These are phyloP conservation scores for Slavum lentiscoides DNA, from an alignment of 2,888 invertebrate genomes.

Conservation along the genomic window DNA sequence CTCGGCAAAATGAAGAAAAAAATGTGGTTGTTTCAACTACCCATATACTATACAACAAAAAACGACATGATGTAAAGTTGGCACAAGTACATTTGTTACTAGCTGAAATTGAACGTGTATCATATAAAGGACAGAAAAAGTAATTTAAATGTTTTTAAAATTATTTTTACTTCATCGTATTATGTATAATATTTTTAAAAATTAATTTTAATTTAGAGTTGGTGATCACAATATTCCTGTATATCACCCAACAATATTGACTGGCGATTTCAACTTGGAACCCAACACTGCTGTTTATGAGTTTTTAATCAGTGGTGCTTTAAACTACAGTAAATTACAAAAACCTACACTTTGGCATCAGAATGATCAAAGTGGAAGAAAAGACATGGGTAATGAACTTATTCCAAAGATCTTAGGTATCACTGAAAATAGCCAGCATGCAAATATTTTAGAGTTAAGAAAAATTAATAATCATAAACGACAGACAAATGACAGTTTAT, in stretches of 20 bases:
- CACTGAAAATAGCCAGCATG: slow-evolving; percentile 62
- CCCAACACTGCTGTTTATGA: slow-evolving; percentile 65
- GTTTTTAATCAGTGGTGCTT: slow-evolving; percentile 56
- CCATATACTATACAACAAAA: slow-evolving; percentile 91
- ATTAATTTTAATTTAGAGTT: slow-evolving; percentile 36
- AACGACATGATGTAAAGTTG: slow-evolving; percentile 82
- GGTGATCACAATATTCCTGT: slow-evolving; percentile 14
- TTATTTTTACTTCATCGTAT: not conserved
- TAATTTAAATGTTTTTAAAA: not conserved
- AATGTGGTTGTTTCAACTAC: slow-evolving; percentile 83
- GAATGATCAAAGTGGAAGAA: slow-evolving; percentile 11
- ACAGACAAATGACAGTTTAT: slow-evolving; percentile 38
- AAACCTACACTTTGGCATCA: slow-evolving; percentile 31
- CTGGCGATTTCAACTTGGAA: slow-evolving; percentile 90
- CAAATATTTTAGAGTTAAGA: slow-evolving; percentile 50
- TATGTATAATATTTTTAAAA: not conserved
- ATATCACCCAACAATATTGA: slow-evolving; percentile 79
- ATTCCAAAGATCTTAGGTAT: slow-evolving; percentile 60
- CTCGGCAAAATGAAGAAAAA: slow-evolving; percentile 62
- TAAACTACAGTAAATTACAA: slow-evolving; percentile 55
- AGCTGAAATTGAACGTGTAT: slow-evolving; percentile 80
- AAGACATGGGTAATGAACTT: slow-evolving; percentile 56
- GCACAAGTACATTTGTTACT: slow-evolving; percentile 85
- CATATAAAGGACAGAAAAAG: slow-evolving; percentile 62
- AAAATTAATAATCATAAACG: slow-evolving; percentile 35